phyloP scores from a whole-genome alignment of 2,888 invertebrate genomes.

The Coleophora flavipennella region DNA sequence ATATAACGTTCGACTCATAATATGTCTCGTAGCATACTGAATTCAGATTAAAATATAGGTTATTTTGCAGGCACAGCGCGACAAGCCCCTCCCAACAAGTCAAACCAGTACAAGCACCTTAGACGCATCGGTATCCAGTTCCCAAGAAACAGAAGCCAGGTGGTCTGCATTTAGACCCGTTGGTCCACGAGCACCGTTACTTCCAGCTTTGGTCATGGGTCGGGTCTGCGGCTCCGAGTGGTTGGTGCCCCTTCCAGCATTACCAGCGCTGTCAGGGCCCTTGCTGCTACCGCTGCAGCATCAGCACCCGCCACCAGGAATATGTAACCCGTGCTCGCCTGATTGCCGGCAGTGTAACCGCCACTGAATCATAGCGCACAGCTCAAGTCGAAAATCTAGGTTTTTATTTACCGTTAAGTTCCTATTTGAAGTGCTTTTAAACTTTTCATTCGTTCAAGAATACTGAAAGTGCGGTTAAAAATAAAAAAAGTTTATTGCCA shows the following conservation, averaged over 20 bases:
- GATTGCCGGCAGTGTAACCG: constrained; percentile 65
- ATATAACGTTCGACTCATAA: too few species aligned
- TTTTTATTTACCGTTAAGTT: too few species aligned
- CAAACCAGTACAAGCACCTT: constrained; percentile 23
- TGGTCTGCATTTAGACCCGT: constrained; percentile 68
- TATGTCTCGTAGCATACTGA: too few species aligned
- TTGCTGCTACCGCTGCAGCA: constrained; percentile 56
- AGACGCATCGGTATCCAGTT: constrained; percentile 50
- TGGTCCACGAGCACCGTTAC: constrained; percentile 55
- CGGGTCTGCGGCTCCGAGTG: constrained; percentile 67
- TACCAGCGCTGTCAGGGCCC: constrained; percentile 52
- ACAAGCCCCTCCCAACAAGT: constrained; percentile 32
- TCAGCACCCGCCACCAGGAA: constrained; percentile 36
- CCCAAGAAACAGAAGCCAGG: constrained; percentile 45
- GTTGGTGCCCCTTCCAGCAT: constrained; percentile 58
- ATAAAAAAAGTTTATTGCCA: too few species aligned
- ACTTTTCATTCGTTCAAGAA: too few species aligned
- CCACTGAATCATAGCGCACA: constrained; percentile 24
- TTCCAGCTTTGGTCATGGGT: constrained; percentile 63
- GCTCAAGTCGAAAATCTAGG: too few species aligned
- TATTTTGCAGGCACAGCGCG: constrained; percentile 39
- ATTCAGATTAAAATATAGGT: neutral
- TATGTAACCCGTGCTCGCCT: constrained; percentile 54
- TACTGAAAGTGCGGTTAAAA: too few species aligned
- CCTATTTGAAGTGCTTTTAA: too few species aligned